These are phyloP conservation scores for Philypnodon macrostomus DNA, from an alignment of 2,797 vertebrate species.

Conservation along the genomic window DNA sequence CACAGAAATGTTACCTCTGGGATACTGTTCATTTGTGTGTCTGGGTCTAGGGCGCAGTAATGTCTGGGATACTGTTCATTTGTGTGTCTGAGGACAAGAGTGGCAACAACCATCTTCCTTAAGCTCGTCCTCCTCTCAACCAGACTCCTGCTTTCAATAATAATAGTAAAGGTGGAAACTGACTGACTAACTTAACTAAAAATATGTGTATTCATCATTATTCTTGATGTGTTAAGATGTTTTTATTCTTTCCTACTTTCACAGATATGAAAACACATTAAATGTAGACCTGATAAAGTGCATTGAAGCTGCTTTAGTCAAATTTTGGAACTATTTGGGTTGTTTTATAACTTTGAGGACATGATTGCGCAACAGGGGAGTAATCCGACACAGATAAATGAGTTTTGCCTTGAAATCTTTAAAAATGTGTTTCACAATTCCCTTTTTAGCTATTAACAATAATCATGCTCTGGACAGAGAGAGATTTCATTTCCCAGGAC, in stretches of 20 bases:
- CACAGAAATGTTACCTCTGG: slow-evolving; percentile 80
- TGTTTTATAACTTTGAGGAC: too few relatives aligned
- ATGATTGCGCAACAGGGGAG: not conserved
- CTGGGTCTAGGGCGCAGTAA: too few relatives aligned
- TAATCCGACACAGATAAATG: too few relatives aligned
- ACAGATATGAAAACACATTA: too few relatives aligned
- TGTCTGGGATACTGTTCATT: slow-evolving; percentile 75
- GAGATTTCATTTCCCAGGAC: not conserved
- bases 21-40: slow-evolving; percentile 80
- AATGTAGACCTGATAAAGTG: too few relatives aligned
- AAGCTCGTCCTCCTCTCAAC: slow-evolving; percentile 65
- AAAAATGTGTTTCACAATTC: not conserved
- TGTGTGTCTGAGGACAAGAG: slow-evolving; percentile 87
- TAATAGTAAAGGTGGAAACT: slow-evolving; percentile 17
- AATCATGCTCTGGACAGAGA: slow-evolving; percentile 5
- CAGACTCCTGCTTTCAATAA: slow-evolving; percentile 60
- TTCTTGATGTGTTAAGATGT: too few relatives aligned
- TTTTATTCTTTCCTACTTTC: too few relatives aligned
- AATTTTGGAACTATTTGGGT: too few relatives aligned
- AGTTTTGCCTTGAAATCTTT: not conserved
- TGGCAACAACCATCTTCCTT: slow-evolving; percentile 54
- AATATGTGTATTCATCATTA: too few relatives aligned
- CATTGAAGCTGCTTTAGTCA: too few relatives aligned
- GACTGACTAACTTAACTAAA: slow-evolving; percentile 22
- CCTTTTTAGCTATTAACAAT: not conserved